Conservation (phyloP, 2,888 invertebrate genomes). For the Blera fallax region DNA sequence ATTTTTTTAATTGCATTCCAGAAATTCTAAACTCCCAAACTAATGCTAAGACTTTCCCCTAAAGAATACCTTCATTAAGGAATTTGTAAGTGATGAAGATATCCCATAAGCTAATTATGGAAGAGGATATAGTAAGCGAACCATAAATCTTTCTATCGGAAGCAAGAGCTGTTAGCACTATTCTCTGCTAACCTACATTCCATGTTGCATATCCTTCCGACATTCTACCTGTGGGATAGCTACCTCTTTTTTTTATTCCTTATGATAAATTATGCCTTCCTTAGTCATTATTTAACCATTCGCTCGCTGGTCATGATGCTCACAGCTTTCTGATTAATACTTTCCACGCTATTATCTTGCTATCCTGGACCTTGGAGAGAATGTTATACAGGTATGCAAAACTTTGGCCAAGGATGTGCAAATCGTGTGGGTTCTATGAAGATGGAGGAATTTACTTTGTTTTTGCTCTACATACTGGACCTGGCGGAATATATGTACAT, state of each 20-base stretch:
- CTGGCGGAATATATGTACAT: not conserved
- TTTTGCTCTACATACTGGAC: not conserved
- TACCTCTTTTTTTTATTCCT: not conserved
- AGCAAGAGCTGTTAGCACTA: slow-evolving; percentile 4
- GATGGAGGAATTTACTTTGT: slow-evolving; percentile 9
- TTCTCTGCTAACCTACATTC: not conserved
- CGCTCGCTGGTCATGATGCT: slow-evolving; percentile 22
- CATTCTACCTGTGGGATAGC: not conserved
- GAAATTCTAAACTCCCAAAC: too few relatives aligned
- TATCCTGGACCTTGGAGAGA: not conserved
- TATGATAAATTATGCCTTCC: slow-evolving; percentile 42
- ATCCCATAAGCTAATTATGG: slow-evolving; percentile 27
- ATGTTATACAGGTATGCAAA: not conserved
- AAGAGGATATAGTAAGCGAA: not conserved
- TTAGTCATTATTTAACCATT: slow-evolving; percentile 35
- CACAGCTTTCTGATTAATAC: slow-evolving; percentile 15
- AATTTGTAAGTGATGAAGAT: not conserved
- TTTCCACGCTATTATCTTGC: slow-evolving; percentile 16
- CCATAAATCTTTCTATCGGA: slow-evolving; percentile 53
- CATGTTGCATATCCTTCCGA: slow-evolving; percentile 22
- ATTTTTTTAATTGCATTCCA: too few relatives aligned
- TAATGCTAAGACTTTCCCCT: not conserved
- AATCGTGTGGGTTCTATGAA: not conserved
- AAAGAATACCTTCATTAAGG: not conserved
- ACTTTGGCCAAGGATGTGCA: not conserved